Percentiles rank a stretch among this genome's conserved stretches.
Evolutionary conservation across 2,888 invertebrate species (phyloP).

Genomic region (Clitarchus hookeri): DNA sequence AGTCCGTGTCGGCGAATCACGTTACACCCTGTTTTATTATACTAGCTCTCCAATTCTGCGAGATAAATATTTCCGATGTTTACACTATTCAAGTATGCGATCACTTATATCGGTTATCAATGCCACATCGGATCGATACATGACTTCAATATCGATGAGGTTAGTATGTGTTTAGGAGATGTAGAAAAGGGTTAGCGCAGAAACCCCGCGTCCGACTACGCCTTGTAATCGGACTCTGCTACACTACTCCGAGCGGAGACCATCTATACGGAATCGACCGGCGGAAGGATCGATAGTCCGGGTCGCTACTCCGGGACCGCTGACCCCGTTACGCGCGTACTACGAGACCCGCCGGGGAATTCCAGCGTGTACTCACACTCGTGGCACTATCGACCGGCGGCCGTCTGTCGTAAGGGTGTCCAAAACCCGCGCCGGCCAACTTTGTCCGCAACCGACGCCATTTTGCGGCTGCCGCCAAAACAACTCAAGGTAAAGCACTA

Average conservation of each 20-base stretch:
- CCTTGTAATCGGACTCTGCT: neutral
- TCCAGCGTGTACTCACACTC: neutral
- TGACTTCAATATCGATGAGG: too few species aligned
- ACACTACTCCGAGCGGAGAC: too few species aligned
- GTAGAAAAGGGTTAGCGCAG: too few species aligned
- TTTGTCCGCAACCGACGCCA: neutral
- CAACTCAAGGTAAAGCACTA: neutral
- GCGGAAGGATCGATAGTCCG: neutral
- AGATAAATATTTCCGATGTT: too few species aligned
- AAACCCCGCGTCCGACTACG: too few species aligned
- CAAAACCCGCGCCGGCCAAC: neutral
- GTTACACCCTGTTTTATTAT: too few species aligned
- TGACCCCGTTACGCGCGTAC: neutral
- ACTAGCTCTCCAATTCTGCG: too few species aligned
- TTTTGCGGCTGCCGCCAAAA: neutral
- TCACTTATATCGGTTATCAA: too few species aligned
- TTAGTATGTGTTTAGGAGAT: too few species aligned
- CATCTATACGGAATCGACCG: neutral
- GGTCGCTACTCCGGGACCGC: neutral
- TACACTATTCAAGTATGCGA: too few species aligned
- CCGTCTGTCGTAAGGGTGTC: neutral
- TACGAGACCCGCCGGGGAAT: slow-evolving; percentile 8
- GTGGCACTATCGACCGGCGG: neutral
- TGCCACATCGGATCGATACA: too few species aligned
- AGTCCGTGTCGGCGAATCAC: too few species aligned